Evolutionary conservation across 1,140 invertebrate genomes (phyloP), one percentile per base, ranked within the genome.

Genomic region (Drosophila lowei): DNA sequence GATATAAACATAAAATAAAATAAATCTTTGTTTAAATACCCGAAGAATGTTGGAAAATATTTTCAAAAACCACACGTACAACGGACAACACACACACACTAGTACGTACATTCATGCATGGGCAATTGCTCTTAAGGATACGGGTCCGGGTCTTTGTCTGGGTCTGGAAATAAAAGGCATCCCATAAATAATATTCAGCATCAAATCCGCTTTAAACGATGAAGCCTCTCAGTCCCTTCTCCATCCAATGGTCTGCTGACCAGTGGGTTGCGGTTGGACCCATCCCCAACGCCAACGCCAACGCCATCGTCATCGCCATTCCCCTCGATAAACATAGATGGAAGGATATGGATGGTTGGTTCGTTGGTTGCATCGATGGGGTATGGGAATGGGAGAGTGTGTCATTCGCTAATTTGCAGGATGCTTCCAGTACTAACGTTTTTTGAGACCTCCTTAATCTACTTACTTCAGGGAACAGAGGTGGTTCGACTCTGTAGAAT

Each of bases 1-100:
- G 72, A 74, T 75, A 75, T 57, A 75, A 80, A 80, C 80, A 86
- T 86, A 77, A 85, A 86, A 85, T 85, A 85, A 85, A 86, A 85
- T 85, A 85, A 85, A 85, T 86, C 81, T 85, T 86, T 85, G 81
- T 85, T 85, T 85, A 85, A 85, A 85, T 85, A 85, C 81, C 81
- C 81, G 76, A 85, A 81, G 77, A 85, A 85, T 85, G 81, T 85
- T 85, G 67, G 80, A 72, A 85, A 85, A 85, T 85, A 85, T 85
- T 79, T 84, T 78, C 38, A 21, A 73, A 66, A 63, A 59, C 68
- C 68, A 59, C 68, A 67, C 62, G 50, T 60, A 57, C 30, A 43
- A 61, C 21, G 11, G 38, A 52, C 21, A 47, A 13, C 28, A 21
- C 23, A 25, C 23, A 25, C 0, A 25, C 23, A 25, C 5, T 5